Percentiles rank a stretch among this genome's conserved stretches.
phyloP scores from a whole-genome alignment of 2,797 vertebrate species.

The Sebastes steindachneri region DNA sequence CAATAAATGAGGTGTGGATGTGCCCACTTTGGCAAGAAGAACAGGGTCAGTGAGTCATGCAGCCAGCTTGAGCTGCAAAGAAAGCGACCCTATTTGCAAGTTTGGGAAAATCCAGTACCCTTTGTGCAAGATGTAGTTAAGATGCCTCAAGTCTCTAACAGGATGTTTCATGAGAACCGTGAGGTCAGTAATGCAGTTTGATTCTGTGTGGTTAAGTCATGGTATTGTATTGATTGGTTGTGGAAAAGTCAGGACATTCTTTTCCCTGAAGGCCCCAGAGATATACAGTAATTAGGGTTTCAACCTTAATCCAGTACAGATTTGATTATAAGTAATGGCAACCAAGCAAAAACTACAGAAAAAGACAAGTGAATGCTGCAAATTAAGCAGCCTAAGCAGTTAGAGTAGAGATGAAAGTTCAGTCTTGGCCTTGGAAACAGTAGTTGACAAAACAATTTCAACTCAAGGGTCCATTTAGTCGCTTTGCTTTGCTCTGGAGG shows the following conservation, averaged over 20 bases:
- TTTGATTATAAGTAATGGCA: not conserved
- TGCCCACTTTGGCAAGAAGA: constrained; percentile 32
- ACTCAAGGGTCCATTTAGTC: not conserved
- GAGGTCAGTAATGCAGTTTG: not conserved
- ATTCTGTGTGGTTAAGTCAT: not conserved
- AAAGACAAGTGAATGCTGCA: not conserved
- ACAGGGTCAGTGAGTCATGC: constrained; percentile 36
- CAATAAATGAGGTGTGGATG: constrained; percentile 4
- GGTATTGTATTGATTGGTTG: constrained; percentile 3
- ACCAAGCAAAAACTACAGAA: not conserved
- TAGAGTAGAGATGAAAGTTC: not conserved
- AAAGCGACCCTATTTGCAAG: not conserved
- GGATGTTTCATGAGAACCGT: constrained; percentile 9
- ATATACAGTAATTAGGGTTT: not conserved
- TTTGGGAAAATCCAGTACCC: constrained; percentile 3
- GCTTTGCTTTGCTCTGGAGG: not conserved
- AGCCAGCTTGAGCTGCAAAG: not conserved
- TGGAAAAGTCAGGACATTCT: not conserved
- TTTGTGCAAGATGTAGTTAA: not conserved
- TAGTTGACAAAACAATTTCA: not conserved
- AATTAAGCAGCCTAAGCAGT: not conserved
- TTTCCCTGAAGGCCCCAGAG: not conserved
- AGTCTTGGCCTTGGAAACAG: not conserved
- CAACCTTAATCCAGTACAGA: not conserved
- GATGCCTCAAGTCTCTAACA: not conserved